These are phyloP conservation scores for Xestoiulus laeticollis DNA, from an alignment of 2,888 invertebrate genomes.

Conservation along the genomic window DNA sequence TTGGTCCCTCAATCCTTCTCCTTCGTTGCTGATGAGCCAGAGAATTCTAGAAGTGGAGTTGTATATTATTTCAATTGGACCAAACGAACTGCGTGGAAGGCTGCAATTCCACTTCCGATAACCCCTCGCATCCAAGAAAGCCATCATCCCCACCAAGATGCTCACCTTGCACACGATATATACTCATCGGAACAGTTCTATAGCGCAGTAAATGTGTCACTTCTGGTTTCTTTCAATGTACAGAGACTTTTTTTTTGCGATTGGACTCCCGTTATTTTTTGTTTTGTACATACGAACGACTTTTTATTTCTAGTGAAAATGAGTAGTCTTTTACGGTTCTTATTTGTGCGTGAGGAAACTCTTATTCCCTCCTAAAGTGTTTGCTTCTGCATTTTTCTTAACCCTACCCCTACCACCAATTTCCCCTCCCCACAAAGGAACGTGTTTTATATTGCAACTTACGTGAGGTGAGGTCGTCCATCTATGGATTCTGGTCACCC, in stretches of 20 bases:
- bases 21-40: neutral
- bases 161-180: constrained; percentile 40
- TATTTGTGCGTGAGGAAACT: constrained; percentile 25
- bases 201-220: constrained; percentile 33
- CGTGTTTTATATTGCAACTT: constrained; percentile 27
- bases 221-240: constrained; percentile 4
- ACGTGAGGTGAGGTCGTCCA: neutral
- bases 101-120: constrained; percentile 5
- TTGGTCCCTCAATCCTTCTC: neutral
- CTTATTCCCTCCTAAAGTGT: neutral
- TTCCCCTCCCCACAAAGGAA: neutral
- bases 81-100: constrained; percentile 7
- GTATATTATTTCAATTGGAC: constrained; percentile 24
- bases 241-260: constrained; percentile 30
- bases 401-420: neutral
- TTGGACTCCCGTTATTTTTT: neutral
- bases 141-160: constrained; percentile 11
- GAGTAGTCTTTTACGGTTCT: constrained; percentile 40
- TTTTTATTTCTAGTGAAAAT: constrained; percentile 43
- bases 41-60: neutral
- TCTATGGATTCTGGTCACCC: constrained; percentile 6
- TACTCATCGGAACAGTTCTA: constrained; percentile 40
- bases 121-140: neutral
- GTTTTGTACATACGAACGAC: constrained; percentile 1
- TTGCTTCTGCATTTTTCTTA: neutral